Conservation (phyloP, 2,888 invertebrate species). For the Dicyrtomina minuta region DNA sequence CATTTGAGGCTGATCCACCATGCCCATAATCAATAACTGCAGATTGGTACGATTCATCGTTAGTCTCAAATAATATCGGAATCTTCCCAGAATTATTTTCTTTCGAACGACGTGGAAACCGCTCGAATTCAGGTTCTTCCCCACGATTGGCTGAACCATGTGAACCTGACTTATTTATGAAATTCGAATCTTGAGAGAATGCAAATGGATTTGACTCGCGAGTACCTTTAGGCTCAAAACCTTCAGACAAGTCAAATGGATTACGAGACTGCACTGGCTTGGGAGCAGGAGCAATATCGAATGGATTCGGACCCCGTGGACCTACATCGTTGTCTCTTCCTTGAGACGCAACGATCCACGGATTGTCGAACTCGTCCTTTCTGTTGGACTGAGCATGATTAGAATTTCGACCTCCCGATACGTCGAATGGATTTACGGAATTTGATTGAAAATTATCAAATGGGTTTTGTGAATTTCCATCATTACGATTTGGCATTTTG, state of each 20-base stretch:
- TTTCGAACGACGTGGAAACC: not conserved
- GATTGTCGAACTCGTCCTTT: slow-evolving; percentile 4
- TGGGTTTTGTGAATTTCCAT: slow-evolving; percentile 24
- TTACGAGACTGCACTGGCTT: slow-evolving; percentile 32
- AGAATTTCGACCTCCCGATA: not conserved
- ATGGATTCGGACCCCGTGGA: slow-evolving; percentile 35
- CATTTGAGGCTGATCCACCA: slow-evolving; percentile 29
- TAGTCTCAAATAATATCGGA: slow-evolving; percentile 3
- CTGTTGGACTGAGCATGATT: not conserved
- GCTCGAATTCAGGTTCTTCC: slow-evolving; percentile 32
- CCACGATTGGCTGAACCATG: not conserved
- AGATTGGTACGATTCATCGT: slow-evolving; percentile 31
- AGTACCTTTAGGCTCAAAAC: not conserved
- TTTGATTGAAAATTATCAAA: slow-evolving; percentile 11
- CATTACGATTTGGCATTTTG: not conserved
- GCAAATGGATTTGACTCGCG: not conserved
- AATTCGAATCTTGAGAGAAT: slow-evolving; percentile 2
- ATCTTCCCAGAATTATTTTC: not conserved
- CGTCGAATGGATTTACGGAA: slow-evolving; percentile 35
- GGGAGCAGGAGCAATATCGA: slow-evolving; percentile 25
- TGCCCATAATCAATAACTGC: slow-evolving; percentile 51
- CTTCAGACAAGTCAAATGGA: slow-evolving; percentile 37
- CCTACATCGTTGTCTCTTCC: not conserved
- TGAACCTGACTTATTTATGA: not conserved
- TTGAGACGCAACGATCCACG: slow-evolving; percentile 30